These are phyloP conservation scores for Antechinus stuartii DNA, from an alignment of 2,113 vertebrate genomes.

Conservation along the genomic window DNA sequence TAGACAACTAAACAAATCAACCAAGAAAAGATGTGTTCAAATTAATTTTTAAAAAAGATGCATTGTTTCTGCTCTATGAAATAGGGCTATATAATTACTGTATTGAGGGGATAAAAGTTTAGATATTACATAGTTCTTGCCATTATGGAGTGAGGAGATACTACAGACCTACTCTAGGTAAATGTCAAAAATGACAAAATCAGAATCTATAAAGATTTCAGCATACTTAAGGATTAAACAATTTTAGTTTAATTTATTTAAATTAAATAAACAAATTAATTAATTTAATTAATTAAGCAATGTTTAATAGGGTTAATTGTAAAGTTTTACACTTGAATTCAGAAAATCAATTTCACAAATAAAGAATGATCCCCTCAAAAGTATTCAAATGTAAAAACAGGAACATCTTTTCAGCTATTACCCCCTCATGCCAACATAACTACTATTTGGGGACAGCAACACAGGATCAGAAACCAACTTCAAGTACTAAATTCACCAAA, in stretches of 20 bases:
- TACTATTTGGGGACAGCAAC: neutral
- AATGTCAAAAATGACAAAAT: neutral
- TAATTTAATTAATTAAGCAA: neutral
- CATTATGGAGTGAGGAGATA: neutral
- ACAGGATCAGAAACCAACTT: neutral
- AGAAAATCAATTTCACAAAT: neutral
- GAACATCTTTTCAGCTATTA: neutral
- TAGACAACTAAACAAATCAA: neutral
- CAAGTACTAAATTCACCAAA: neutral
- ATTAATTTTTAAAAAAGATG: neutral
- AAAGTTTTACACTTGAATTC: neutral
- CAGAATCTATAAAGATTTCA: neutral
- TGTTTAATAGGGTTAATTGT: neutral
- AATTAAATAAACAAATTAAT: too few species aligned
- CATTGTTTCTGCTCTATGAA: neutral
- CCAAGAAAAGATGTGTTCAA: neutral
- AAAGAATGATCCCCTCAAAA: neutral
- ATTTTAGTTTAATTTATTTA: too few species aligned
- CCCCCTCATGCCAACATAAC: neutral
- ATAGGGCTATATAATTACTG: neutral
- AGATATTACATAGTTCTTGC: neutral
- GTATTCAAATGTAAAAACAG: neutral
- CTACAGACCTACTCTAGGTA: neutral
- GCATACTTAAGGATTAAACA: neutral
- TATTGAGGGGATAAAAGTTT: neutral